phyloP scores from a whole-genome alignment of 2,888 invertebrate species.

The Capitulum mitella region DNA sequence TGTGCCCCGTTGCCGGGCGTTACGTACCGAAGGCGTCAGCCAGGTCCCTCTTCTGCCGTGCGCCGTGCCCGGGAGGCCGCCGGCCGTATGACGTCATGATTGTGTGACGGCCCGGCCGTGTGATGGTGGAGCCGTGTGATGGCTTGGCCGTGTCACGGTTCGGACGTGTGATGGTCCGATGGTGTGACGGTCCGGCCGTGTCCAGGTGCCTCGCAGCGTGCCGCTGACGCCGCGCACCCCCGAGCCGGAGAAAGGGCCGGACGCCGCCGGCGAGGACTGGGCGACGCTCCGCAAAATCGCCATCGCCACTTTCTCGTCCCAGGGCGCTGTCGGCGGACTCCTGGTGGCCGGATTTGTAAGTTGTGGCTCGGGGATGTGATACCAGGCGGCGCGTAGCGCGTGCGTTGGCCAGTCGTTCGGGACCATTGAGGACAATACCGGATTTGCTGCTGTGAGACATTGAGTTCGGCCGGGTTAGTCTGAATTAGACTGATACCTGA shows the following conservation, averaged over 20 bases:
- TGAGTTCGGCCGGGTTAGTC: no score
- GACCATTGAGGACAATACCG: no score
- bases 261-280: neutral
- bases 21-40: no score
- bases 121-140: no score
- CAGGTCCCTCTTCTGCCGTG: no score
- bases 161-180: neutral
- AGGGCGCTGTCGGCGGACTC: constrained; percentile 89
- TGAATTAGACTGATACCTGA: no score
- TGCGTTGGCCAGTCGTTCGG: no score
- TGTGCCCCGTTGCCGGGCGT: no score
- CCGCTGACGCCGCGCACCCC: neutral
- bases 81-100: no score
- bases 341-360: constrained; percentile 82
- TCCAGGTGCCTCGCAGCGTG: neutral
- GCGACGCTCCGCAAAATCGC: constrained; percentile 48
- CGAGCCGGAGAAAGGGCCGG: neutral
- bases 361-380: constrained; percentile 33
- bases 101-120: no score
- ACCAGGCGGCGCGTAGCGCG: neutral
- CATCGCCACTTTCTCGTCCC: constrained; percentile 78
- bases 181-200: neutral
- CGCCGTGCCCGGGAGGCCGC: no score
- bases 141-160: neutral
- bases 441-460: no score